A percentile compares a stretch with the other conserved stretches of the same genome.
Evolutionary conservation across 2,888 invertebrate genomes (phyloP).

Genomic region (Baccha elongata): DNA sequence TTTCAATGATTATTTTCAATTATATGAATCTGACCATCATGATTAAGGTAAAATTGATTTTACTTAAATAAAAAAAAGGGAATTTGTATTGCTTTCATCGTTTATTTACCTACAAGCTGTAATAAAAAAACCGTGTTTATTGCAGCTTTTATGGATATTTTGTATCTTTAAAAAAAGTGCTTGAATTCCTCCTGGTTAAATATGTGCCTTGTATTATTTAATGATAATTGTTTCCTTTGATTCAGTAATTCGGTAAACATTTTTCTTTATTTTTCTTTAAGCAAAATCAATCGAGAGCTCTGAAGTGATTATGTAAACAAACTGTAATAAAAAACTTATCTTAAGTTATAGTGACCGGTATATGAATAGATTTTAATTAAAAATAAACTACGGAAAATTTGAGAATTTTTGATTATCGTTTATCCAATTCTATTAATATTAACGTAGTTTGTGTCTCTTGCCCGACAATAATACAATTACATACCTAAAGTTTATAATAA

Average conservation of each 20-base stretch:
- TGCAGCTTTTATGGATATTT: slow-evolving; percentile 4
- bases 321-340: background rate
- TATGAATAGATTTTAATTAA: too few relatives aligned
- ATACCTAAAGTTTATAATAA: too few relatives aligned
- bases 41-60: background rate
- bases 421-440: too few relatives aligned
- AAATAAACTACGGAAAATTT: too few relatives aligned
- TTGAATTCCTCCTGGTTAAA: slow-evolving; percentile 1
- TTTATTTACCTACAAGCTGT: background rate
- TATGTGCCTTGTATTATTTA: slow-evolving; percentile 10
- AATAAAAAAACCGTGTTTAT: slow-evolving; percentile 24
- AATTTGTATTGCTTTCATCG: slow-evolving; percentile 3
- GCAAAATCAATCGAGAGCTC: background rate
- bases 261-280: background rate
- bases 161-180: background rate
- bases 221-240: slow-evolving; percentile 34
- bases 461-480: too few relatives aligned
- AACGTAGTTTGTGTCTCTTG: too few relatives aligned
- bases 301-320: slow-evolving; percentile 22
- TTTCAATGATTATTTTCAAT: slow-evolving; percentile 11
- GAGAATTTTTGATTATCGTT: too few relatives aligned
- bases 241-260: slow-evolving; percentile 15
- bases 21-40: background rate
- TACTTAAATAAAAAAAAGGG: background rate
- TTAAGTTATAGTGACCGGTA: background rate